Conservation (phyloP, 2,888 invertebrate genomes). For the Phortica okadai region DNA sequence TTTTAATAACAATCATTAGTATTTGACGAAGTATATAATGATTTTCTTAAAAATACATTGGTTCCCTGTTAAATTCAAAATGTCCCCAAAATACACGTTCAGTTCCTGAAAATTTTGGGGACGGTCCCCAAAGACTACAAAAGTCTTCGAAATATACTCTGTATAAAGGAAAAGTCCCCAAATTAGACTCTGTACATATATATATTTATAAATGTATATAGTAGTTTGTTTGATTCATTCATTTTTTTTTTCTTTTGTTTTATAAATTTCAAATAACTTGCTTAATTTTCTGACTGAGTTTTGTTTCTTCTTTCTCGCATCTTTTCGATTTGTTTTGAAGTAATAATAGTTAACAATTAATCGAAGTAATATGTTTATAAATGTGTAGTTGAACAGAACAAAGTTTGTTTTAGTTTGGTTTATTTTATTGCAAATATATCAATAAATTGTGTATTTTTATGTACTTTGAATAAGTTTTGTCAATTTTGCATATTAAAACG, state of each 20-base stretch:
- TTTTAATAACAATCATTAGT: too few species aligned
- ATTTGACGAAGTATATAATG: too few species aligned
- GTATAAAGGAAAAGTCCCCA: too few species aligned
- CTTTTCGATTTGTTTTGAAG: constrained; percentile 29
- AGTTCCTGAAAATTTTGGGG: too few species aligned
- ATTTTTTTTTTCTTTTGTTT: constrained; percentile 31
- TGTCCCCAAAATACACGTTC: too few species aligned
- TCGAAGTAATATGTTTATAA: constrained; percentile 34
- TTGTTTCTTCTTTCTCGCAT: neutral
- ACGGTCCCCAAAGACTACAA: too few species aligned
- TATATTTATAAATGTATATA: constrained; percentile 48
- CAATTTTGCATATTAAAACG: neutral
- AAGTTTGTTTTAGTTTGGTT: neutral
- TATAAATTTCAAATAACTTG: constrained; percentile 47
- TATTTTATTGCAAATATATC: constrained; percentile 10
- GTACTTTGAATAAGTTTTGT: neutral
- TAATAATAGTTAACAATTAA: constrained; percentile 42
- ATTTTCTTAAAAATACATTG: too few species aligned
- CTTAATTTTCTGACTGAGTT: constrained; percentile 21
- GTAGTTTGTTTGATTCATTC: constrained; percentile 40
- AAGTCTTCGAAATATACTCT: too few species aligned
- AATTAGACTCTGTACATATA: too few species aligned
- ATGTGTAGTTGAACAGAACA: constrained; percentile 33
- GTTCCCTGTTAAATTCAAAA: too few species aligned
- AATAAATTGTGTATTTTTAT: neutral